Conservation (phyloP, 1,140 invertebrate genomes). For the Drosophila albomicans region DNA sequence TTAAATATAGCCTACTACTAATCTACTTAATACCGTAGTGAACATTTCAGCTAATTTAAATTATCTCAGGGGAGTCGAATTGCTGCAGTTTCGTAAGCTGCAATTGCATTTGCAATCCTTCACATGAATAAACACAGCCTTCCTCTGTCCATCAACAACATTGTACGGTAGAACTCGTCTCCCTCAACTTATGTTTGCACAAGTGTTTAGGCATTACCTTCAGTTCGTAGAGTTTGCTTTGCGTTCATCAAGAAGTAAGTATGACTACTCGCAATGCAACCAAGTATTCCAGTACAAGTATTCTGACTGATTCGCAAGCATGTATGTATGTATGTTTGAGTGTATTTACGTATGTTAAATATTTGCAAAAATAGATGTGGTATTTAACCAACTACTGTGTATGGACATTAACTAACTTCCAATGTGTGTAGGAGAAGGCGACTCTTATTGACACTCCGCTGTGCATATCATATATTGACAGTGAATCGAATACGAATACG, state of each 20-base stretch:
- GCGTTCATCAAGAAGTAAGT: conserved; percentile 20
- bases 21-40: too few species aligned
- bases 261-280: conserved; percentile 4
- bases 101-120: conserved; percentile 27
- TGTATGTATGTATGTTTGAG: not conserved
- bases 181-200: conserved; percentile 21
- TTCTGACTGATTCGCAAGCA: conserved; percentile 7
- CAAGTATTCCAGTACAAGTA: conserved; percentile 13
- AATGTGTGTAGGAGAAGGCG: conserved; percentile 13
- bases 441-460: conserved; percentile 35
- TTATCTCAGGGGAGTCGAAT: not conserved
- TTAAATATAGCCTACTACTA: too few species aligned
- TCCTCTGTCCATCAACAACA: not conserved
- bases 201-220: conserved; percentile 56
- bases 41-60: not conserved
- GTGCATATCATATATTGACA: conserved; percentile 8
- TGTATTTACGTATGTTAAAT: conserved; percentile 64
- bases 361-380: conserved; percentile 61
- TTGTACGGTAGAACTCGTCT: not conserved
- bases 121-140: conserved; percentile 18
- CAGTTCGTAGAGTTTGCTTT: conserved; percentile 7
- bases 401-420: conserved; percentile 45
- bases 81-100: not conserved
- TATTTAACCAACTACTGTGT: conserved; percentile 71
- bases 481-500: conserved; percentile 45